phyloP scores from a whole-genome alignment of 2,888 invertebrate genomes.

The Sinotaia quadrata region DNA sequence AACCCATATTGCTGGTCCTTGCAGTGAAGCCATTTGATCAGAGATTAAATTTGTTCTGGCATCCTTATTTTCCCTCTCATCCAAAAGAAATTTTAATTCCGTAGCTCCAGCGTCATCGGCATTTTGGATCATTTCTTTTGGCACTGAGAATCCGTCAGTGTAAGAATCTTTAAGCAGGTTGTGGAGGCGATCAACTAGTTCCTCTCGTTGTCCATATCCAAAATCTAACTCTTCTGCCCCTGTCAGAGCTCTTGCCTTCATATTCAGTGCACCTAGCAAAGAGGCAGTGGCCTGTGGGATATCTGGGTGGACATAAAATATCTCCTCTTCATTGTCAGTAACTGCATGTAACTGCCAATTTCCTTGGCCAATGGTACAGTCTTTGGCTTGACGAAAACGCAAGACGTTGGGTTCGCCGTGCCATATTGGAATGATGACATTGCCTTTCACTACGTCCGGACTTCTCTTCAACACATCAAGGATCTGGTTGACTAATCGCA shows the following conservation, averaged over 20 bases:
- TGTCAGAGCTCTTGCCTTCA: constrained; percentile 31
- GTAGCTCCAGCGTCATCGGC: constrained; percentile 65
- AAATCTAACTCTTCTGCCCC: constrained; percentile 42
- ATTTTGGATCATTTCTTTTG: constrained; percentile 65
- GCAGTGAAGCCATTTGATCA: constrained; percentile 54
- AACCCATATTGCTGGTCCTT: constrained; percentile 63
- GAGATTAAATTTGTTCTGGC: constrained; percentile 46
- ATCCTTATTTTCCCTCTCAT: constrained; percentile 53
- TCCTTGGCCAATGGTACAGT: constrained; percentile 21
- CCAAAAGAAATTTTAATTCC: constrained; percentile 56
- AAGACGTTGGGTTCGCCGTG: constrained; percentile 24
- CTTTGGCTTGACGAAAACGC: constrained; percentile 16
- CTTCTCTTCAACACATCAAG: constrained; percentile 10
- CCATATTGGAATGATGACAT: constrained; percentile 23
- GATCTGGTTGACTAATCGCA: constrained; percentile 15
- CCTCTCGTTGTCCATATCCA: constrained; percentile 59
- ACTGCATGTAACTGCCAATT: not conserved
- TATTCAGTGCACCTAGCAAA: constrained; percentile 9
- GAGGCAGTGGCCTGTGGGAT: constrained; percentile 3
- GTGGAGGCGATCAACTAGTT: constrained; percentile 53
- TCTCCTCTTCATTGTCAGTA: not conserved
- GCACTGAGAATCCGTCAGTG: constrained; percentile 62
- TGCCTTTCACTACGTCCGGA: not conserved
- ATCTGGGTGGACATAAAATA: constrained; percentile 10
- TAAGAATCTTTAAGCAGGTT: constrained; percentile 54